Conservation (phyloP, 1,140 invertebrate species). For the Drosophila sechellia region DNA sequence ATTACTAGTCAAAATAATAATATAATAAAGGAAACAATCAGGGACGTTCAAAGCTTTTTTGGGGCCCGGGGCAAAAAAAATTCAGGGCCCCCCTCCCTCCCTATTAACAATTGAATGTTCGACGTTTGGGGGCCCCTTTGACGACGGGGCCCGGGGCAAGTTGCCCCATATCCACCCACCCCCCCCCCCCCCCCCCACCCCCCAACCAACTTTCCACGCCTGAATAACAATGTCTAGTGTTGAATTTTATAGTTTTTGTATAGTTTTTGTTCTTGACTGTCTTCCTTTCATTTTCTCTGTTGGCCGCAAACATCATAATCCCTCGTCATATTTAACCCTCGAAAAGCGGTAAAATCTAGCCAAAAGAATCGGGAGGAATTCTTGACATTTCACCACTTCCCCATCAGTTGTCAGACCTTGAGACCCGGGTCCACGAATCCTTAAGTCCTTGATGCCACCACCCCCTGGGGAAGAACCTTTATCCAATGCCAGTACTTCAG, state of each 20-base stretch:
- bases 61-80: too few species aligned
- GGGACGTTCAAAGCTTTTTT: too few species aligned
- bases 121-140: too few species aligned
- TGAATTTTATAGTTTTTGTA: not conserved
- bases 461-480: conserved; percentile 18
- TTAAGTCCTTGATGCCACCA: conserved; percentile 11
- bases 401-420: conserved; percentile 9
- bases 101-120: too few species aligned
- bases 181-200: too few species aligned
- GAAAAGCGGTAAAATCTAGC: conserved; percentile 17
- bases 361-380: conserved; percentile 24
- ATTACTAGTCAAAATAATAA: too few species aligned
- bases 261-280: too few species aligned
- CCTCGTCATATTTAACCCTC: conserved; percentile 19
- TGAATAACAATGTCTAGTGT: not conserved
- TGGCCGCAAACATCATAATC: conserved; percentile 29
- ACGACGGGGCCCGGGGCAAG: too few species aligned
- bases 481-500: conserved; percentile 32
- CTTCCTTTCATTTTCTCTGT: not conserved
- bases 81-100: too few species aligned
- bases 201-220: too few species aligned
- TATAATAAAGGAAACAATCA: too few species aligned
- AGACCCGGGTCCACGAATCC: conserved; percentile 10
- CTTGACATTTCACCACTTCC: conserved; percentile 46
- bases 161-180: too few species aligned